Evolutionary conservation across 2,888 invertebrate species (phyloP), one percentile per base, ranked within the genome.

Genomic region (Chymomyza fuscimana): DNA sequence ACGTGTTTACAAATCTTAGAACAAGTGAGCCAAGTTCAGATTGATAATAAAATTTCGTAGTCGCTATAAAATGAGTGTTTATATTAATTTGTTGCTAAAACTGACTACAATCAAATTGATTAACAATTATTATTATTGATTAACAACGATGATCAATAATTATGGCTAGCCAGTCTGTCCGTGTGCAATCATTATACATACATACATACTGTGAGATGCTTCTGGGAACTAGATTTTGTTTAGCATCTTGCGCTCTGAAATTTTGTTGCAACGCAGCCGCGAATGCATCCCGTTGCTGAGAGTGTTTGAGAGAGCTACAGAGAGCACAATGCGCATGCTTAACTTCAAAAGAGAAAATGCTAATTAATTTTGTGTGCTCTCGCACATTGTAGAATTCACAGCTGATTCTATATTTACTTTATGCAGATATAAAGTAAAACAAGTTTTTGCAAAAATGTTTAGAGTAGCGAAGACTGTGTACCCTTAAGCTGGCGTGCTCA

Each of bases 21-120:
- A 62, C 76, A 73, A 77, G 85, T 85, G 74, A 85, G 85, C 86
- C 76, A 80, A 77, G 71, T 75, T 52, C 64, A 67, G 19, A 73
- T 51, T 66, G 63, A 67, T 72, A 77, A 78, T 74, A 69, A n/a
- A 5, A 67, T 9, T 22, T 51, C 16, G 9, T 6, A 51, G 15
- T 25, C 1, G 25, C 25, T 25, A 25, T 54, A 54, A n/a, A 5
- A 19, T 7, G 5, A 19, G 9, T 9, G 16, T n/a, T 19, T 19
- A 54, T 54, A 10, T 54, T n/a, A 54, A 54, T 54, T 54, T 54
- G 54, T 15, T 54, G 54, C 6, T n/a, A 10, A 59, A 19, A 59
- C n/a, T 59, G 6, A 0, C 22, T 25, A n/a, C 5, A 54, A n/a
- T 54, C 22, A 54, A 15, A 16, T n/a, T 16, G 58, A 58, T 58